Conservation (phyloP, 2,113 vertebrate species). For the Tachuris rubrigastra region DNA sequence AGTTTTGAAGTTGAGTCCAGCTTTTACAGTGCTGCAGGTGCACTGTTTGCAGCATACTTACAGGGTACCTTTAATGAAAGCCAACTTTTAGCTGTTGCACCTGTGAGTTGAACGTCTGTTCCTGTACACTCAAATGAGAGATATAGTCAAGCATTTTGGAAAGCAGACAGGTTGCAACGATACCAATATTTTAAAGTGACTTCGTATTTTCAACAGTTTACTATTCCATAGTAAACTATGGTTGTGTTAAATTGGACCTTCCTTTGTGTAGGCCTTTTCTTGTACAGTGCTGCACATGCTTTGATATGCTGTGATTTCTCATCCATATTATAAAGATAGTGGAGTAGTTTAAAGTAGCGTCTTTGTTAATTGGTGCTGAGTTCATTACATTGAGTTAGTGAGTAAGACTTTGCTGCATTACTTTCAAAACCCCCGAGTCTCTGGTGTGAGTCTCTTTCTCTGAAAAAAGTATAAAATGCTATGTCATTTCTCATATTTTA, state of each 20-base stretch:
- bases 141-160: neutral
- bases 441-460: too few relatives aligned
- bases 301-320: neutral
- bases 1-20: neutral
- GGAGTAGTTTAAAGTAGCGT: neutral
- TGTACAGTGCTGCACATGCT: neutral
- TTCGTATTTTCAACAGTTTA: neutral
- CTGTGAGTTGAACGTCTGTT: neutral
- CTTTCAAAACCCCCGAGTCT: neutral
- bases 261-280: neutral
- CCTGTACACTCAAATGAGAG: neutral
- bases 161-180: neutral
- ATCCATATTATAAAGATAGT: neutral
- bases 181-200: neutral
- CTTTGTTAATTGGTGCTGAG: neutral
- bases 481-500: neutral
- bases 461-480: neutral
- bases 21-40: neutral
- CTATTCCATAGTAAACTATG: neutral
- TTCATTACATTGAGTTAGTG: neutral
- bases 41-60: neutral
- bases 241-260: neutral
- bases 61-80: neutral
- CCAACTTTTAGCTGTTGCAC: neutral
- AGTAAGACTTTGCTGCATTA: neutral